A percentile compares a stretch with the other conserved stretches of the same genome.
Evolutionary conservation across 1,140 invertebrate species (phyloP).

Genomic region (Drosophila nigrodunni): DNA sequence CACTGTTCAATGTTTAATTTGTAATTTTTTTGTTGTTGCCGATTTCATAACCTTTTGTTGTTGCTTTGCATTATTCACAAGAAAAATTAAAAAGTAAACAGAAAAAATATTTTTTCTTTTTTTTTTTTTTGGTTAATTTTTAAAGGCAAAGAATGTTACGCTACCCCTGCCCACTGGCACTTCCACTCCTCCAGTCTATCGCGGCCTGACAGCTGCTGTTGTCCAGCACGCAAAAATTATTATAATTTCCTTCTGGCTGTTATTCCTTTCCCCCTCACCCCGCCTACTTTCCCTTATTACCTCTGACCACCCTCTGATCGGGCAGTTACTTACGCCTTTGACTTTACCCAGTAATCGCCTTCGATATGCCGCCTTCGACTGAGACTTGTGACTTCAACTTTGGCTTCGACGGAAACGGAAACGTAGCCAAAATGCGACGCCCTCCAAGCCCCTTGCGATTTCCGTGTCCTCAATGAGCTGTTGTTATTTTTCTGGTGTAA

Average conservation of each 20-base stretch:
- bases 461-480: constrained; percentile 39
- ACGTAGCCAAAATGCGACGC: constrained; percentile 80
- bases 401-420: constrained; percentile 72
- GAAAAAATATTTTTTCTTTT: constrained; percentile 26
- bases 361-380: constrained; percentile 31
- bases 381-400: constrained; percentile 38
- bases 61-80: constrained; percentile 64
- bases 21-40: constrained; percentile 47
- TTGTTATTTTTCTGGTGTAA: constrained; percentile 82
- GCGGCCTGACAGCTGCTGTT: constrained; percentile 46
- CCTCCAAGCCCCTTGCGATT: constrained; percentile 44
- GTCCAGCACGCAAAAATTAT: constrained; percentile 69
- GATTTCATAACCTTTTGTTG: constrained; percentile 55
- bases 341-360: constrained; percentile 33
- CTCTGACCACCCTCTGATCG: not conserved
- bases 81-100: constrained; percentile 68
- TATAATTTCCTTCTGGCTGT: constrained; percentile 67
- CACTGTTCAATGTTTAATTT: constrained; percentile 62
- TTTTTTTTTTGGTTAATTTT: constrained; percentile 41
- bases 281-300: not conserved
- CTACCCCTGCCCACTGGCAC: not conserved
- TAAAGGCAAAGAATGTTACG: constrained; percentile 25
- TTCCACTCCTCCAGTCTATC: not conserved
- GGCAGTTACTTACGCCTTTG: constrained; percentile 33
- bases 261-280: not conserved